Base-by-base conservation (phyloP, 2,113 vertebrate genomes). In the Leuciscus idus region DNA sequence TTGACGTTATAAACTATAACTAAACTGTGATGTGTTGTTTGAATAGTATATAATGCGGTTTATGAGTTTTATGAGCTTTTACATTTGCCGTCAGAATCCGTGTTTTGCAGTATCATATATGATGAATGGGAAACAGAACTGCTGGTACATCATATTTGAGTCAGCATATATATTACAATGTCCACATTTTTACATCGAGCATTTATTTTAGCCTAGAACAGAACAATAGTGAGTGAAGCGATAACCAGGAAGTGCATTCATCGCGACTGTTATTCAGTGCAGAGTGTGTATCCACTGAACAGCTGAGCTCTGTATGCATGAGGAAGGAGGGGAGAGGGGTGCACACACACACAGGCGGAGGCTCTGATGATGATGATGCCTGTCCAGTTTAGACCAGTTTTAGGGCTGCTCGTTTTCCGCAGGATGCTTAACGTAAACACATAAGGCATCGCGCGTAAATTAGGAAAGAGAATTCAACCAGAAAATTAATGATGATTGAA, bases 311-410 rank as follows among this genome's bases (percentile, higher is more conserved):
- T 78, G 83, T 87, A 83, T n/a, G 86, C 0, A 28, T 13, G 10
- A 72, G 11, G 68, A 36, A 30, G 33, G 61, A 9, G 74, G 52
- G 72, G 83, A 62, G 30, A 36, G 46, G 88, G 87, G 50, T 48
- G 17, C 68, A 43, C 21, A 75, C 0, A 46, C 23, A 75, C 26
- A 28, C 79, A 78, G 84, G 84, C 74, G 88, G 52, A 73, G 78
- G 74, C 75, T 86, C 85, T 91, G 90, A 88, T 81, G 33, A 85
- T 90, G 91, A 85, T 90, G 91, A 90, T 93, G 92, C 78, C 91
- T 91, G 93, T 94, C 95, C 94, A 95, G 95, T 94, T 95, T 92
- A 94, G 94, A 95, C 95, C 94, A 95, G 95, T 95, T 95, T 88
- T 73, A 78, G 81, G 61, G 79, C 86, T 79, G 87, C 52, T 89